phyloP scores from a whole-genome alignment of 1,140 invertebrate species.

The Mycetomoellerius zeteki region DNA sequence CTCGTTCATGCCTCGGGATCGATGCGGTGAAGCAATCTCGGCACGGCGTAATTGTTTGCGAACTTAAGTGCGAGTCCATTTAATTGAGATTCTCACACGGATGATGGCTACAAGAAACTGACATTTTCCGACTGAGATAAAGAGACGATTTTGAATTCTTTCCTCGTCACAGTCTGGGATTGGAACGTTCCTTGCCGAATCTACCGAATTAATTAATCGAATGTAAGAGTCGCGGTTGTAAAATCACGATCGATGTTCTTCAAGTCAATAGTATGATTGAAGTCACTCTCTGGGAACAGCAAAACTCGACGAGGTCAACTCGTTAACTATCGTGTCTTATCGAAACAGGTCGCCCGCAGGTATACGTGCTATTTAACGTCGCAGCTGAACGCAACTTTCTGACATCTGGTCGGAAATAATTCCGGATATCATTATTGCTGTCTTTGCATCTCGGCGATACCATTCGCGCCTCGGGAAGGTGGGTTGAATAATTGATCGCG shows the following conservation, averaged over 20 bases:
- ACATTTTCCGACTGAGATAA: neutral
- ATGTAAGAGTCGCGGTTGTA: neutral
- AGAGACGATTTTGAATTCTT: neutral
- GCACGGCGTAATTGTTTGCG: neutral
- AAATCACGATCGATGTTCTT: neutral
- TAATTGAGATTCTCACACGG: neutral
- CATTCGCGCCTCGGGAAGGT: constrained; percentile 5
- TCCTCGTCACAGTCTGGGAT: neutral
- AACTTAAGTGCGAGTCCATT: neutral
- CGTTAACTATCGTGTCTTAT: constrained; percentile 9
- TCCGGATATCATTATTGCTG: neutral
- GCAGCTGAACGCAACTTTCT: constrained; percentile 12
- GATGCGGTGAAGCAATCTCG: constrained; percentile 23
- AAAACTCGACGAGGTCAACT: neutral
- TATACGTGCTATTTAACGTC: constrained; percentile 15
- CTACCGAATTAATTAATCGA: neutral
- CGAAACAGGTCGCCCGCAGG: neutral
- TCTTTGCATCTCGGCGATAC: neutral
- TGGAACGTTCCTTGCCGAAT: neutral
- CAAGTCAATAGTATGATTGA: neutral
- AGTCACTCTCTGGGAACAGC: neutral
- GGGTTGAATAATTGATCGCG: neutral
- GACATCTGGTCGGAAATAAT: neutral
- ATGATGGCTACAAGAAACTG: neutral
- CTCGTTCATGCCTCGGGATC: constrained; percentile 19